Evolutionary conservation across 92 coral and sea anemone species (phyloP), one percentile per base, ranked within the genome.

Genomic region (Umimayanthus kanabou): DNA sequence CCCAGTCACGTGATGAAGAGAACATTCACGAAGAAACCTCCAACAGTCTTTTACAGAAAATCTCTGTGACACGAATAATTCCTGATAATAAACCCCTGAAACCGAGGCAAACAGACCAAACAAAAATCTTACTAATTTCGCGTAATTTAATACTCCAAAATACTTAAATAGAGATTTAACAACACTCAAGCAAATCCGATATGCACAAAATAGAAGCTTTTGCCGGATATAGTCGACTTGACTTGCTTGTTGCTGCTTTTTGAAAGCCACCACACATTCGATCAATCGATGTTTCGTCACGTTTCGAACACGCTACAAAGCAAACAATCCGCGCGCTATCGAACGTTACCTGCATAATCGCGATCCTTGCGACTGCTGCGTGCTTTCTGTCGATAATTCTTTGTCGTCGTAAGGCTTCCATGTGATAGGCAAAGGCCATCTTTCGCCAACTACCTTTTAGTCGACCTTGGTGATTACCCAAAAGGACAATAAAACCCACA

Each of bases 361-460:
- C 92, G 57, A 97, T 90, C 85, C 97, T 92, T 47, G 90, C 96
- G 43, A 92, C 39, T 30, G 99, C 97, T 14, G 93, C 90, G 30
- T 95, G 94, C 80, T 92, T 94, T 77, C 96, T 92, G 50, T 97
- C 99, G 84, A 95, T 88, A 29, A 97, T 89, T 78, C 99, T 93
- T 85, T 97, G 99, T 86, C 89, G 91, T 78, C 99, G 82, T 78
- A 97, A 65, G 5, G 99, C 99, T 89, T 97, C 98, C 93, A 90
- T 95, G 89, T 97, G 99, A 85, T 93, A 95, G 18, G 99, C 98
- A 70, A 89, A 83, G 69, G 99, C 99, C 99, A 97, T 97, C 86
- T 90, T 43, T 42, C 45, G 26, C 29, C 30, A 29, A 49, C 67
- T 29, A 69, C 26, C 30, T 73, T 29, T 14, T 29, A 65, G 4